phyloP scores from a whole-genome alignment of 2,113 vertebrate genomes.

The Chamaea fasciata region DNA sequence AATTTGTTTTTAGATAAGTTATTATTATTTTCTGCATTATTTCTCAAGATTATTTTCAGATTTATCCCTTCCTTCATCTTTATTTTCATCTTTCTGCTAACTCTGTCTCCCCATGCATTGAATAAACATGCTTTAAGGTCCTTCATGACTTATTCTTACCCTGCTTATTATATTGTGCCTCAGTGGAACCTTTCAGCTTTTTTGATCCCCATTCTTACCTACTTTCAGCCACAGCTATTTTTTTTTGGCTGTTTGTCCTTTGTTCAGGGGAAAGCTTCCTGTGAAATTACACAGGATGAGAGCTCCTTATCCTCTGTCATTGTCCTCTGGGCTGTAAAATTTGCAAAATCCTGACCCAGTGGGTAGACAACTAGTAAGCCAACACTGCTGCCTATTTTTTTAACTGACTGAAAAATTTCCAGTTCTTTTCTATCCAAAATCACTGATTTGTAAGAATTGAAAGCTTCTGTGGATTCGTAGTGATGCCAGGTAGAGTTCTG shows the following conservation, averaged over 20 bases:
- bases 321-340: not conserved
- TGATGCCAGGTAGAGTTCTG: not conserved
- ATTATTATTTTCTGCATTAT: not conserved
- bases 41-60: not conserved
- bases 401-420: not conserved
- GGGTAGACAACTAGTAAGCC: not conserved
- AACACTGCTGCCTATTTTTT: not conserved
- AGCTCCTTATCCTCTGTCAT: not conserved
- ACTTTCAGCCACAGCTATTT: not conserved
- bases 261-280: not conserved
- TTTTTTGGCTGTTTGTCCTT: not conserved
- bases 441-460: not conserved
- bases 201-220: not conserved
- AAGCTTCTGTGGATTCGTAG: not conserved
- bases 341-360: not conserved
- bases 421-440: not conserved
- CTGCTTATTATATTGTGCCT: not conserved
- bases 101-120: not conserved
- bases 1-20: not conserved
- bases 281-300: not conserved
- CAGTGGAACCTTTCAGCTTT: not conserved
- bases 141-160: not conserved
- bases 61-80: not conserved
- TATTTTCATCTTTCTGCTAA: not conserved
- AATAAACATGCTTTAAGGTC: not conserved